Base-by-base conservation (phyloP, 1,140 invertebrate species). In the Ectropis grisescens region DNA sequence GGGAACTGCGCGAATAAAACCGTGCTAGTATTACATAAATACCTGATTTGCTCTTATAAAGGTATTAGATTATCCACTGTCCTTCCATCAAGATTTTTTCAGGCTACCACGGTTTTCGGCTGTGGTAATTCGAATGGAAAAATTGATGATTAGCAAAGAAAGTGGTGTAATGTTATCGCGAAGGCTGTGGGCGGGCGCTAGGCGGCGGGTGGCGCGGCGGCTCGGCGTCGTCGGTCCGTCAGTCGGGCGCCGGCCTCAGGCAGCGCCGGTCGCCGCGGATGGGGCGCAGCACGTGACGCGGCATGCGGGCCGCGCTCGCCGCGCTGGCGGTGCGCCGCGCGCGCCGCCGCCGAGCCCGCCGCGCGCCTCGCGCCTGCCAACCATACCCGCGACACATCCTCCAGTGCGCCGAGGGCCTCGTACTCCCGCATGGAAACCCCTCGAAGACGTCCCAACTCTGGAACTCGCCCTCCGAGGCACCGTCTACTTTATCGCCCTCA, bases 401-500 rank as follows among this genome's bases (percentile, higher is more conserved):
- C 30, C 65, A 70, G 11, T 95, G 93, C 79, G 79, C 85, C 38
- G 86, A 90, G 27, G 95, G 95, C n/a, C 85, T 97, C 12, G 43
- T 97, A 11, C 52, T 98, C 93, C 93, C 2, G 78, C 89, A 11
- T 97, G 95, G 95, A 67, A 78, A 37, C 96, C 97, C 0, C 83
- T 89, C 43, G 88, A 89, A 1, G 93, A 98, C 78, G 82, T 91
- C 10, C 74, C 85, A 5, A 60, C 86, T 3, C 60, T 84, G 3
- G 89, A 91, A 47, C 81, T 89, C 16, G 66, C 90, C 31, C 45
- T 89, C 28, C 89, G 98, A 4, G 97, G 97, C n/a, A 50, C 92
- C 12, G 89, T 97, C 12, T 99, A 99, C 76, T 97, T 98, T 72
- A 51, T 95, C 2, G 79, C 88, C 10, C 88, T 99, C 71, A 76